phyloP scores from a whole-genome alignment of 2,113 vertebrate species.

The Tauraco erythrolophus region DNA sequence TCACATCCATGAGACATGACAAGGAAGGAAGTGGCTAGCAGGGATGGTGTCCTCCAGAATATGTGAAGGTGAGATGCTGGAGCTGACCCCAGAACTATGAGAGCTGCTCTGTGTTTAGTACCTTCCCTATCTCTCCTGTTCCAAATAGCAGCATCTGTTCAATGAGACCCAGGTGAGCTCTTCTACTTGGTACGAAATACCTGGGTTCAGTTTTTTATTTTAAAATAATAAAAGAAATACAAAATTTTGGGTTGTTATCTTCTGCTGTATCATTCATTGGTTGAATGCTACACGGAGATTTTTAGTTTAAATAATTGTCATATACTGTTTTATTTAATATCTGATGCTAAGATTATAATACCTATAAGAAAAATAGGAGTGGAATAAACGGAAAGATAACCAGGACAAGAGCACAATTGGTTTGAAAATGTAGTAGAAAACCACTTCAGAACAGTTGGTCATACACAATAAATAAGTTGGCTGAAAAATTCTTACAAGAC shows the following conservation, averaged over 20 bases:
- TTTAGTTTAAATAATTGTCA: not conserved
- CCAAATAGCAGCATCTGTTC: not conserved
- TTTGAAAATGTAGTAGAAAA: not conserved
- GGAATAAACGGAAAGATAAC: not conserved
- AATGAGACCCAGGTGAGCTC: not conserved
- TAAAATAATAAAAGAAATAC: not conserved
- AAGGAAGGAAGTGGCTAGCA: not conserved
- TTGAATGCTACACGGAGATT: not conserved
- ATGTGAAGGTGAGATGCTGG: not conserved
- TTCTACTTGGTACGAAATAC: not conserved
- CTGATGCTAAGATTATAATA: not conserved
- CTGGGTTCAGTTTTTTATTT: not conserved
- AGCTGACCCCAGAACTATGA: not conserved
- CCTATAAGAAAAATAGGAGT: not conserved
- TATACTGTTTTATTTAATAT: not conserved
- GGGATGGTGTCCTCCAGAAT: not conserved
- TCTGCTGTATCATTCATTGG: not conserved
- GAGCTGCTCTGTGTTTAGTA: not conserved
- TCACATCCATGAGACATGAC: not conserved
- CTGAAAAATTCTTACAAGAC: not conserved
- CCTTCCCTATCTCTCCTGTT: not conserved
- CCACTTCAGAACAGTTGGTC: not conserved
- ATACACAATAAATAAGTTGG: not conserved
- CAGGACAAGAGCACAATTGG: rapidly evolving
- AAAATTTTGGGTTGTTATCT: not conserved